phyloP scores from a whole-genome alignment of 2,888 invertebrate genomes.

The Apodemia zela region DNA sequence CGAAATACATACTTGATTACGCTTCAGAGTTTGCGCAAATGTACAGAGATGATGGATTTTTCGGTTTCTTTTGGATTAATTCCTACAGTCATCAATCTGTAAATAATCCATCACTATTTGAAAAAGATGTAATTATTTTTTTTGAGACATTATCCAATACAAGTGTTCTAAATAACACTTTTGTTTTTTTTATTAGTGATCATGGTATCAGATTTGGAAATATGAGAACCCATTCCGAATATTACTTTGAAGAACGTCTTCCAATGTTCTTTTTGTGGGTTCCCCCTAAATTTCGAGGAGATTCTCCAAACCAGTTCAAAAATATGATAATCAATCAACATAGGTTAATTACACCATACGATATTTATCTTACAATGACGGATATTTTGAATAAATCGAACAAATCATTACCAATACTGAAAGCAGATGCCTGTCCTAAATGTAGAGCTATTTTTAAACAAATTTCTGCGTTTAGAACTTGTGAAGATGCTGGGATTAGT shows the following conservation, averaged over 20 bases:
- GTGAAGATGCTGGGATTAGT: slow-evolving; percentile 82
- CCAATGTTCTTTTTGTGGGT: slow-evolving; percentile 87
- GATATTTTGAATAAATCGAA: slow-evolving; percentile 79
- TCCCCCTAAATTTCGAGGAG: slow-evolving; percentile 80
- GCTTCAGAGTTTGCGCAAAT: slow-evolving; percentile 82
- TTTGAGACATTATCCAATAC: slow-evolving; percentile 72
- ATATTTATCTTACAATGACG: slow-evolving; percentile 84
- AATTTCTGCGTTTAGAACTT: slow-evolving; percentile 80
- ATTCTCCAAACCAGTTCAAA: slow-evolving; percentile 73
- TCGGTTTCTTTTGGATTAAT: slow-evolving; percentile 88
- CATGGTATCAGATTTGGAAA: slow-evolving; percentile 88
- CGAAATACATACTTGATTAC: slow-evolving; percentile 83
- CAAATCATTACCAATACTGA: slow-evolving; percentile 36
- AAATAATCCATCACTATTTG: slow-evolving; percentile 83
- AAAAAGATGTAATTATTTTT: slow-evolving; percentile 77
- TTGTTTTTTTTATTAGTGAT: slow-evolving; percentile 87
- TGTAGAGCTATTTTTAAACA: slow-evolving; percentile 83
- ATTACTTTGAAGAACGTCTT: slow-evolving; percentile 88
- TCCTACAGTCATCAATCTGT: slow-evolving; percentile 85
- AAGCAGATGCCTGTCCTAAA: slow-evolving; percentile 78
- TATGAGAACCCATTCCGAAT: slow-evolving; percentile 83
- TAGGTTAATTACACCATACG: slow-evolving; percentile 86
- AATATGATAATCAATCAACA: slow-evolving; percentile 83
- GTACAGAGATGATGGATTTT: slow-evolving; percentile 81
- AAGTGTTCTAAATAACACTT: slow-evolving; percentile 81